Evolutionary conservation across 1,140 invertebrate genomes (phyloP).

Genomic region (Ridgeia piscesae): DNA sequence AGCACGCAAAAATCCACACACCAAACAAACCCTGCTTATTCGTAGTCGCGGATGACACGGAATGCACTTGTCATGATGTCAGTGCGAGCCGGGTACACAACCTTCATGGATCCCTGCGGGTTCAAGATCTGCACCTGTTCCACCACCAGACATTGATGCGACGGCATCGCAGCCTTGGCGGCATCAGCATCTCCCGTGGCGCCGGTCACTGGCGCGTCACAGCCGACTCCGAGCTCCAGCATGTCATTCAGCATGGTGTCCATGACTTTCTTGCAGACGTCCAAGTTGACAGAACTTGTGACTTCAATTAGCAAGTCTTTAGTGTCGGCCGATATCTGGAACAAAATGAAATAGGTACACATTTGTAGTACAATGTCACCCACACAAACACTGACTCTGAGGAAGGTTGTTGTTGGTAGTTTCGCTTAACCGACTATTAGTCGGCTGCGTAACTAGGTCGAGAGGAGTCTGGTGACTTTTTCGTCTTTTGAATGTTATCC

Average conservation of each 20-base stretch:
- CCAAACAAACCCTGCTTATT: background rate
- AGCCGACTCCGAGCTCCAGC: conserved; percentile 59
- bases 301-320: conserved; percentile 76
- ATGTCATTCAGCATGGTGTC: conserved; percentile 69
- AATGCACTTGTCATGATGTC: conserved; percentile 62
- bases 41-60: conserved; percentile 35
- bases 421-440: too few species aligned
- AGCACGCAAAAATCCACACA: background rate
- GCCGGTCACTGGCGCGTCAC: conserved; percentile 26
- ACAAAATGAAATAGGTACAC: background rate
- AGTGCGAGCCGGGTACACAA: conserved; percentile 75
- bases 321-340: conserved; percentile 62
- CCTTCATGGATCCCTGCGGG: conserved; percentile 68
- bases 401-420: too few species aligned
- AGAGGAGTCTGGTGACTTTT: too few species aligned
- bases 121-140: conserved; percentile 74
- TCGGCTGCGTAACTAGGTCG: too few species aligned
- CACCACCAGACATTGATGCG: conserved; percentile 57
- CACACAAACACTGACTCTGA: too few species aligned
- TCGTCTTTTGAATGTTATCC: too few species aligned
- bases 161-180: conserved; percentile 22
- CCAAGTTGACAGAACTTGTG: conserved; percentile 69
- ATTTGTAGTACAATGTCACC: too few species aligned
- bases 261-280: conserved; percentile 71
- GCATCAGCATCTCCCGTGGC: conserved; percentile 2